Base-by-base conservation (phyloP, 1,140 invertebrate genomes). In the Nixonia krombeini region DNA sequence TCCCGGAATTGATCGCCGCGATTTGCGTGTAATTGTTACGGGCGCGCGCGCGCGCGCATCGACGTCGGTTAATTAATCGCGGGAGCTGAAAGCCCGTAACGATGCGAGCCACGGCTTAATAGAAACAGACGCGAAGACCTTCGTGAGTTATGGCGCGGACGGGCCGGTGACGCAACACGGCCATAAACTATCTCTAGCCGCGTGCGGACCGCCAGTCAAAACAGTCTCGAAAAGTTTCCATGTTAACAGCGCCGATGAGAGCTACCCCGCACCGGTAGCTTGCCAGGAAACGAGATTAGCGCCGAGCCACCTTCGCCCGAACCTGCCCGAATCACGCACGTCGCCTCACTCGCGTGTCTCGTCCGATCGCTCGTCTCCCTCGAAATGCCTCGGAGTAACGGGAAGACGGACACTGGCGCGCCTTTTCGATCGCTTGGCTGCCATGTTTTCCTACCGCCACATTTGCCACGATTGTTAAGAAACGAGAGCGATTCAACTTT, bases 131-230 rank as follows among this genome's bases (percentile, higher is more conserved):
- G 62, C 67, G 72, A 70, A 76, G 70, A 70, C 64, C 53, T 66
- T 59, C 61, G 63, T 76, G 72, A 76, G 70, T 76, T 76, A 76
- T 76, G 62, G 72, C 56, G 68, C 53, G 65, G 72, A 75, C 70
- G 70, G 58, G 40, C 65, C 58, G 59, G 62, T 76, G 74, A 76
- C 64, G 74, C 72, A 75, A 75, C 62, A 66, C 53, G 53, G 57
- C 72, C 68, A 70, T 76, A 76, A 76, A 76, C 68, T 74, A 76
- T 66, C 56, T 50, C 65, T 59, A 65, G 61, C 49, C 44, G 50
- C 69, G 51, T 51, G 45, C 61, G 65, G 65, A n/a, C n/a, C n/a
- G n/a, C 66, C 64, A 62, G 65, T 69, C 57, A 50, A 69, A 69
- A 72, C 65, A 58, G 50, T 65, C 65, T 69, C 28, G 61, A 58